phyloP scores from a whole-genome alignment of 2,113 vertebrate species.

The Pygoscelis adeliae region DNA sequence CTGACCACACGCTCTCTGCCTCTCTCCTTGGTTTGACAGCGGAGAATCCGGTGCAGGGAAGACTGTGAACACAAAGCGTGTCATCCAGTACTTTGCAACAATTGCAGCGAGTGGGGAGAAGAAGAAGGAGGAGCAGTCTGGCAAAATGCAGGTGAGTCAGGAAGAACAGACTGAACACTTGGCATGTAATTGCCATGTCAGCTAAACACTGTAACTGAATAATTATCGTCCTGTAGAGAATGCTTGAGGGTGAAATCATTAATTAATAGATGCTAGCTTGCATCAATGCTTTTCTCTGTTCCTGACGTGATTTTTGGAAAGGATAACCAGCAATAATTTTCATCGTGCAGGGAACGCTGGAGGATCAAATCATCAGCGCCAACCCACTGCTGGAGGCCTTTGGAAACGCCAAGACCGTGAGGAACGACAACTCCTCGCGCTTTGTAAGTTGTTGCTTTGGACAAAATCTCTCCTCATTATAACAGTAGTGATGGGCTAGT shows the following conservation, averaged over 20 bases:
- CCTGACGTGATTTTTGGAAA: not conserved
- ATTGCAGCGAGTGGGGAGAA: constrained; percentile 73
- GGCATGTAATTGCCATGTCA: not conserved
- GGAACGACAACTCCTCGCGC: constrained; percentile 78
- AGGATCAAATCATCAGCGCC: constrained; percentile 80
- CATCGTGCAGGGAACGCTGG: constrained; percentile 80
- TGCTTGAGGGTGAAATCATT: constrained; percentile 66
- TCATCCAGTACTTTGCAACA: constrained; percentile 94
- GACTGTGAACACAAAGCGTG: constrained; percentile 93
- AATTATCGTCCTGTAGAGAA: not conserved
- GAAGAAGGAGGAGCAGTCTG: not conserved
- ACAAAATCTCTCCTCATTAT: no score
- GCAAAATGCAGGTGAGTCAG: constrained; percentile 81
- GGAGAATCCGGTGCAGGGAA: constrained; percentile 93
- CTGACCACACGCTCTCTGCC: not conserved
- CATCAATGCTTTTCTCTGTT: not conserved
- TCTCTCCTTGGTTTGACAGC: constrained; percentile 52
- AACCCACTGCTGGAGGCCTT: constrained; percentile 78
- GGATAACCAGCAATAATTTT: not conserved
- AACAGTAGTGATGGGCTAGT: no score
- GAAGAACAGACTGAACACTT: not conserved
- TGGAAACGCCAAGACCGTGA: constrained; percentile 76
- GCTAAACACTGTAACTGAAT: not conserved
- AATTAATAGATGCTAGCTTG: not conserved
- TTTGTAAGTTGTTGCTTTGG: no score